Base-by-base conservation (phyloP, 2,888 invertebrate species). In the Drosophila mimica region DNA sequence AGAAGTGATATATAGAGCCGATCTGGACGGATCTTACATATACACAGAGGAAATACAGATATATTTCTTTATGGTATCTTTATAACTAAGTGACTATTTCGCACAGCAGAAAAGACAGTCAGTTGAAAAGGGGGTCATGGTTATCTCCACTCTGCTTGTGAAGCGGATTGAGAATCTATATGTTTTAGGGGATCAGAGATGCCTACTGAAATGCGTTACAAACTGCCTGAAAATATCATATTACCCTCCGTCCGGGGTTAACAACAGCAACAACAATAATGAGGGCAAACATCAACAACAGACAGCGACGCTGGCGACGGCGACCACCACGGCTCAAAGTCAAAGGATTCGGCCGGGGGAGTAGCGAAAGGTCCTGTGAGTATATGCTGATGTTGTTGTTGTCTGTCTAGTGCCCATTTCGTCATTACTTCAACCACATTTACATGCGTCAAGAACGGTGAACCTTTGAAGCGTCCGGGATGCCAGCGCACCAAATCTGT, bases 381-480 rank as follows among this genome's bases (percentile, higher is more conserved):
- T 33, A 25, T 62, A 25, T 46, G 4, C 8, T 46, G 60, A 61
- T 49, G 60, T 11, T 49, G 66, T 59, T 71, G 59, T 67, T 34
- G 58, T 60, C 36, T 56, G 85, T 89, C 81, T 87, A 83, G 88
- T 88, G 88, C 90, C 88, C 91, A 89, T 91, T 91, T 91, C 92
- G 89, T 91, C 92, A 91, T 91, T 91, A 91, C 90, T 91, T 91
- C 89, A 89, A 91, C 91, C 91, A 82, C 92, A 91, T 88, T 91
- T 91, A 92, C 91, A 92, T 92, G 87, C 91, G 91, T 92, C 92
- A 89, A 79, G 80, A 84, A 72, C 72, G 80, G 77, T 70, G 74
- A 72, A 57, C 82, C 85, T 86, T 86, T 86, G 90, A 86, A 88
- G 78, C 83, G 73, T 82, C 74, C 73, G 66, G 66, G 63, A 52